A percentile compares a stretch with the other conserved stretches of the same genome.
phyloP scores from a whole-genome alignment of 2,113 vertebrate genomes.

The Vireo altiloquus region DNA sequence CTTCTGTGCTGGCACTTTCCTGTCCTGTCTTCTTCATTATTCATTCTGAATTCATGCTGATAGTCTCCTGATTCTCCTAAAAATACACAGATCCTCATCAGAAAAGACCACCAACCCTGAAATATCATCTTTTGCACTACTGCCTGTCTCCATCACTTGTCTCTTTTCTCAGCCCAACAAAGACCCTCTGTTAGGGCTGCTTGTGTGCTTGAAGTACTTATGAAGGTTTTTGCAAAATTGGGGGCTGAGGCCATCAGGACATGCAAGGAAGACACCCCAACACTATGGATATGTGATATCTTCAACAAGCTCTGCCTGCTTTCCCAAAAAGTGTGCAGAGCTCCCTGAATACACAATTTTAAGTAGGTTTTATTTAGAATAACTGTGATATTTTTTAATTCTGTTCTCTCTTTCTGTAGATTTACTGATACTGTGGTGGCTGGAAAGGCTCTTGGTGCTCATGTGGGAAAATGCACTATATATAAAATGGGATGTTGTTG shows the following conservation, averaged over 20 bases:
- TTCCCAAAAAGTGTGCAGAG: not conserved
- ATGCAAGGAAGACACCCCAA: not conserved
- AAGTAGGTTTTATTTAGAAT: not conserved
- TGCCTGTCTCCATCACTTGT: not conserved
- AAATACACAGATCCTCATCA: fast-evolving
- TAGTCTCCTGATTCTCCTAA: not conserved
- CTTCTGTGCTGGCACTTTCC: not conserved
- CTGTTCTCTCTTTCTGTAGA: not conserved
- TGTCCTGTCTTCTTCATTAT: not conserved
- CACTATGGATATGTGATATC: fast-evolving
- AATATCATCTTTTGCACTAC: not conserved
- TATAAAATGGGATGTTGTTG: not conserved
- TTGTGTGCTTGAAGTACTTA: not conserved
- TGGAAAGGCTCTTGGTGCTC: not conserved
- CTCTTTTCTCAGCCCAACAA: not conserved
- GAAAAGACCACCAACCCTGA: not conserved
- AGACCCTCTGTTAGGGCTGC: not conserved
- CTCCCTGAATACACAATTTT: not conserved
- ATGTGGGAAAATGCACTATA: not conserved
- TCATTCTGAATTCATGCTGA: not conserved
- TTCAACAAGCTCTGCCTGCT: not conserved
- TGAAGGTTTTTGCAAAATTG: not conserved
- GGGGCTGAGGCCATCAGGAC: not conserved
- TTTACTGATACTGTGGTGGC: not conserved
- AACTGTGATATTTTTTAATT: not conserved